Evolutionary conservation across 2,888 invertebrate genomes (phyloP).

Genomic region (Oscheius myriophilus): DNA sequence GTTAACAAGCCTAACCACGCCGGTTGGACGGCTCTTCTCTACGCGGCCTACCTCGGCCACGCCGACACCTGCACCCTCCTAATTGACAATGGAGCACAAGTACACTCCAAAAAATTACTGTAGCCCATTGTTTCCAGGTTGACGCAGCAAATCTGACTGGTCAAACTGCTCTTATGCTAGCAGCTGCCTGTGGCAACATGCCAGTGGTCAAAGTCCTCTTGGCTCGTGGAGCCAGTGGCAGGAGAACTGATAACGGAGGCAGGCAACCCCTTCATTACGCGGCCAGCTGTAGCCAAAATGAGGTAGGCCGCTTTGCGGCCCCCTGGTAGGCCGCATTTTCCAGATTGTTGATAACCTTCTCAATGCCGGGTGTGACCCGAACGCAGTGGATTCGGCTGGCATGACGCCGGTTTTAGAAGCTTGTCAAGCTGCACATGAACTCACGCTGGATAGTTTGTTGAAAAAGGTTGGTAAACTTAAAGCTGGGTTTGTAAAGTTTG

Average conservation of each 20-base stretch:
- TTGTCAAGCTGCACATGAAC: constrained; percentile 59
- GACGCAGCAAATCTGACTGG: constrained; percentile 53
- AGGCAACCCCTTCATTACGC: constrained; percentile 51
- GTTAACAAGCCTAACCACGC: constrained; percentile 69
- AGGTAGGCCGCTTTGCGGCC: constrained; percentile 22
- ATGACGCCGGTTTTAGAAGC: constrained; percentile 63
- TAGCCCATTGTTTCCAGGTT: constrained; percentile 14
- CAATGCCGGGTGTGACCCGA: constrained; percentile 47
- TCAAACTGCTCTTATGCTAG: constrained; percentile 74
- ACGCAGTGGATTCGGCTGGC: constrained; percentile 42
- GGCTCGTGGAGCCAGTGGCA: constrained; percentile 38
- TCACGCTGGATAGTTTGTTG: constrained; percentile 47
- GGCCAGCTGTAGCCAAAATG: constrained; percentile 50
- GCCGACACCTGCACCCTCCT: constrained; percentile 83
- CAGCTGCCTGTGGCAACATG: constrained; percentile 75
- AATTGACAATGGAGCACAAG: constrained; percentile 84
- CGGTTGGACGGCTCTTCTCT: constrained; percentile 96
- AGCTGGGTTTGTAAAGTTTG: too few relatives aligned
- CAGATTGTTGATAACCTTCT: constrained; percentile 53
- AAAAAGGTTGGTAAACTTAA: constrained; percentile 35
- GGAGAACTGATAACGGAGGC: constrained; percentile 35
- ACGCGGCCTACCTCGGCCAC: constrained; percentile 93
- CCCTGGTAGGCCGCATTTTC: neutral
- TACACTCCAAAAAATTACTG: constrained; percentile 5
- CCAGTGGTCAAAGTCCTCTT: constrained; percentile 37